These are phyloP conservation scores for Agonopterix subpropinquella DNA, from an alignment of 2,888 invertebrate genomes.

Conservation along the genomic window DNA sequence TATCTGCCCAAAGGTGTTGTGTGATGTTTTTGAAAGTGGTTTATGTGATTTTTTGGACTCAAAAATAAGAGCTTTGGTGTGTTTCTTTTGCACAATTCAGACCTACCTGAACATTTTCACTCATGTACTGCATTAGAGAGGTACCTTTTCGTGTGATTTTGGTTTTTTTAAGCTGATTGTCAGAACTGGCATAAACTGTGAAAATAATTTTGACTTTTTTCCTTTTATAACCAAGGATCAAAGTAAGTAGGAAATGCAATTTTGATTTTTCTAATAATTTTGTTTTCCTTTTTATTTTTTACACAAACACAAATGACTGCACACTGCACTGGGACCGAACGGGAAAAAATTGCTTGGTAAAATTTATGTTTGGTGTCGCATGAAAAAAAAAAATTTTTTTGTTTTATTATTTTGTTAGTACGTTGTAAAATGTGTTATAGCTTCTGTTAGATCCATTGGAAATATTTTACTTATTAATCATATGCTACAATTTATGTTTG, in stretches of 20 bases:
- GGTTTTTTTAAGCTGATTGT: slow-evolving; percentile 38
- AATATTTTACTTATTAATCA: slow-evolving; percentile 99
- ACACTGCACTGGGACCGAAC: slow-evolving; percentile 39
- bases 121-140: slow-evolving; percentile 36
- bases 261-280: slow-evolving; percentile 32
- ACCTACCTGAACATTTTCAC: slow-evolving; percentile 73
- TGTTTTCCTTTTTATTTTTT: slow-evolving; percentile 31
- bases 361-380: slow-evolving; percentile 34
- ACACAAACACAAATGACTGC: slow-evolving; percentile 30
- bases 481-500: slow-evolving; percentile 99
- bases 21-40: slow-evolving; percentile 27
- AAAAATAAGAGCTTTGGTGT: slow-evolving; percentile 50
- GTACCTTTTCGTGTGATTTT: slow-evolving; percentile 44
- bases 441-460: slow-evolving; percentile 98
- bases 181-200: slow-evolving; percentile 48
- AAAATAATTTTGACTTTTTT: slow-evolving; percentile 15
- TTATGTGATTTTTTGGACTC: slow-evolving; percentile 66
- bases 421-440: slow-evolving; percentile 99
- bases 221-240: slow-evolving; percentile 49
- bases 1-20: slow-evolving; percentile 68
- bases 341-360: slow-evolving; percentile 40
- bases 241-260: slow-evolving; percentile 46
- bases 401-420: slow-evolving; percentile 78
- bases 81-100: slow-evolving; percentile 56
- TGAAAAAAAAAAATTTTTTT: slow-evolving; percentile 14